Conservation (phyloP, 2,888 invertebrate species). For the Brachynemurus nebulosus region DNA sequence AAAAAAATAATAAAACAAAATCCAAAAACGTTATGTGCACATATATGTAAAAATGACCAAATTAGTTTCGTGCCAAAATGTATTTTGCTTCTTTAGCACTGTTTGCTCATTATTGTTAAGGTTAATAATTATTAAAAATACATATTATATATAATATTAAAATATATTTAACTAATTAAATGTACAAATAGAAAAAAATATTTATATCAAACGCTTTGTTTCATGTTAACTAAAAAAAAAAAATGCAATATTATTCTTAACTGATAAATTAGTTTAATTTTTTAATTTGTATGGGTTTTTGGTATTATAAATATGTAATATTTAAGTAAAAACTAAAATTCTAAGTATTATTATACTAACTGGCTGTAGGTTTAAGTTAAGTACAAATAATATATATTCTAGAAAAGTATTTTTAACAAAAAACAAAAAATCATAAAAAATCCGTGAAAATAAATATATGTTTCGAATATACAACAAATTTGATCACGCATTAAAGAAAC, state of each 20-base stretch:
- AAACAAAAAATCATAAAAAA: too few species aligned
- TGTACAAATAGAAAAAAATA: not conserved
- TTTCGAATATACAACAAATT: too few species aligned
- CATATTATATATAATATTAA: not conserved
- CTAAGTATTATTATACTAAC: constrained; percentile 2
- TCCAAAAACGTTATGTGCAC: constrained; percentile 8
- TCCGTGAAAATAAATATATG: not conserved
- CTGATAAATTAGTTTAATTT: constrained; percentile 1
- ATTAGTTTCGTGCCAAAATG: constrained; percentile 10
- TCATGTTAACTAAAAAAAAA: not conserved
- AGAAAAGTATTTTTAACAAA: not conserved
- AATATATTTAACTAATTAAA: not conserved
- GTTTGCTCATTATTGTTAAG: constrained; percentile 9
- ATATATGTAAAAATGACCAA: constrained; percentile 11
- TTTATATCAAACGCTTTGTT: constrained; percentile 1
- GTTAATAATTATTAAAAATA: not conserved
- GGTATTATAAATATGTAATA: not conserved
- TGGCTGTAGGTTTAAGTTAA: constrained; percentile 6
- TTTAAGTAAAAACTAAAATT: not conserved
- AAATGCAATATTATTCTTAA: constrained; percentile 2
- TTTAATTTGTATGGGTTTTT: not conserved
- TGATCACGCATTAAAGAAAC: too few species aligned
- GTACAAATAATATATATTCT: constrained; percentile 5
- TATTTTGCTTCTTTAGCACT: constrained; percentile 9
- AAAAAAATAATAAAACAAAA: too few species aligned